Percentiles rank a stretch among this genome's conserved stretches.
These are phyloP conservation scores for Tachyglossus aculeatus DNA, from an alignment of 2,797 vertebrate genomes.

Conservation along the genomic window DNA sequence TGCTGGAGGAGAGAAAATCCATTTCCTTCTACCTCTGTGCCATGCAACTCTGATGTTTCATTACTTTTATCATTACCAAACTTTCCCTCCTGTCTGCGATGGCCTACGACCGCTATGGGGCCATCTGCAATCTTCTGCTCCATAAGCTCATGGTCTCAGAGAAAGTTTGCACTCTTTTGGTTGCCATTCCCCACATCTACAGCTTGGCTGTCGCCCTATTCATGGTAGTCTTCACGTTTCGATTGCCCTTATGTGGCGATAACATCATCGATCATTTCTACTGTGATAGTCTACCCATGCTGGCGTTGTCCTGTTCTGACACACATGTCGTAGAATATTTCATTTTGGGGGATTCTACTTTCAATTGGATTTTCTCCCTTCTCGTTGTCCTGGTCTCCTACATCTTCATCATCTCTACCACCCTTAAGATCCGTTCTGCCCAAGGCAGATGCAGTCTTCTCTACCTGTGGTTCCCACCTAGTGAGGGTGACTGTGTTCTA, in stretches of 20 bases:
- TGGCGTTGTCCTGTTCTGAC: conserved; percentile 18
- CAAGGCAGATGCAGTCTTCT: not conserved
- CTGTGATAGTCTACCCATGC: conserved; percentile 28
- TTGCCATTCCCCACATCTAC: conserved; percentile 2
- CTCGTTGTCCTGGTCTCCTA: not conserved
- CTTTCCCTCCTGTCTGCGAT: conserved; percentile 29
- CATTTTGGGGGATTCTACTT: conserved; percentile 12
- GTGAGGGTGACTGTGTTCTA: conserved; percentile 24
- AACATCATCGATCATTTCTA: conserved; percentile 41
- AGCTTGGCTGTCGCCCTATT: conserved; percentile 31
- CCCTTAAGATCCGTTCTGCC: not conserved
- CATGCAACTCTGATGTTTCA: conserved; percentile 29
- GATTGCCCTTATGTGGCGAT: conserved; percentile 28
- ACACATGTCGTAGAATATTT: conserved; percentile 3
- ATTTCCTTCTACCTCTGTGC: conserved; percentile 29
- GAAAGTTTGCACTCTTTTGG: conserved; percentile 6
- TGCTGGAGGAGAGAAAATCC: not conserved
- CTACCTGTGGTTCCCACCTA: conserved; percentile 20
- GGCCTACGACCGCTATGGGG: conserved; percentile 25
- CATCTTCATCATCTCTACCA: not conserved
- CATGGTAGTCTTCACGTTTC: conserved; percentile 38
- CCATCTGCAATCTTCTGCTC: conserved; percentile 37
- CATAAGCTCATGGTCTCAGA: conserved; percentile 10
- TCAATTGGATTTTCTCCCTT: conserved; percentile 5
- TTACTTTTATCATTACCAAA: conserved; percentile 15